Evolutionary conservation across 92 coral and sea anemone genomes (phyloP).

Genomic region (Phenganax subtilis): DNA sequence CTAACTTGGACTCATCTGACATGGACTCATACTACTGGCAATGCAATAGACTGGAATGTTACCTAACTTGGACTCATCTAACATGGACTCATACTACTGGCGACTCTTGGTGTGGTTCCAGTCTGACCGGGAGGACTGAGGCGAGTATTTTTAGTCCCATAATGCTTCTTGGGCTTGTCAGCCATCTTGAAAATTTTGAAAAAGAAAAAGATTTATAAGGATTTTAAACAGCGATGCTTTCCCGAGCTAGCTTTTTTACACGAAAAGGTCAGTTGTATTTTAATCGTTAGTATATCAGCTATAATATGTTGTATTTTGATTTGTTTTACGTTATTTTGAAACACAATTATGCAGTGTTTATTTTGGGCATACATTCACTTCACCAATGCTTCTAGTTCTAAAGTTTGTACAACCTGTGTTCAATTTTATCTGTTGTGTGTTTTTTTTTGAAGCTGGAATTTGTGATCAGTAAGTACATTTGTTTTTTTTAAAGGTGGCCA

Average conservation of each 20-base stretch:
- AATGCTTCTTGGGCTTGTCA: conserved; percentile 18
- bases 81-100: too few species aligned
- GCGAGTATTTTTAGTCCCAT: background rate
- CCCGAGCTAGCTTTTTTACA: conserved; percentile 14
- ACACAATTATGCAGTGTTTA: background rate
- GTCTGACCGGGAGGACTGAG: too few species aligned
- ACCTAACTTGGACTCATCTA: too few species aligned
- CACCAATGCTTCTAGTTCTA: background rate
- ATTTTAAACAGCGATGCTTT: conserved; percentile 18
- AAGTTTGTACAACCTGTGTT: too few species aligned
- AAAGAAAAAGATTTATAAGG: background rate
- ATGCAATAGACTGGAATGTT: too few species aligned
- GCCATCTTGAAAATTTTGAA: conserved; percentile 24
- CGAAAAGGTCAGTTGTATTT: conserved; percentile 15
- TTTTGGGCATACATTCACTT: background rate
- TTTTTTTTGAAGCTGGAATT: too few species aligned
- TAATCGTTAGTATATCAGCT: background rate
- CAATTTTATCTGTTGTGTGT: too few species aligned
- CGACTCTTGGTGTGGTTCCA: too few species aligned
- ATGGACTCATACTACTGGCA: too few species aligned
- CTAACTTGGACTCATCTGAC: too few species aligned
- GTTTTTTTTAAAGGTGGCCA: conserved; percentile 28
- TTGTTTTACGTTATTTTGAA: background rate
- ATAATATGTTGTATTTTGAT: background rate
- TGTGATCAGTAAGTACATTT: background rate